phyloP scores from a whole-genome alignment of 2,888 invertebrate genomes.

The Aspidiotus rigidus region DNA sequence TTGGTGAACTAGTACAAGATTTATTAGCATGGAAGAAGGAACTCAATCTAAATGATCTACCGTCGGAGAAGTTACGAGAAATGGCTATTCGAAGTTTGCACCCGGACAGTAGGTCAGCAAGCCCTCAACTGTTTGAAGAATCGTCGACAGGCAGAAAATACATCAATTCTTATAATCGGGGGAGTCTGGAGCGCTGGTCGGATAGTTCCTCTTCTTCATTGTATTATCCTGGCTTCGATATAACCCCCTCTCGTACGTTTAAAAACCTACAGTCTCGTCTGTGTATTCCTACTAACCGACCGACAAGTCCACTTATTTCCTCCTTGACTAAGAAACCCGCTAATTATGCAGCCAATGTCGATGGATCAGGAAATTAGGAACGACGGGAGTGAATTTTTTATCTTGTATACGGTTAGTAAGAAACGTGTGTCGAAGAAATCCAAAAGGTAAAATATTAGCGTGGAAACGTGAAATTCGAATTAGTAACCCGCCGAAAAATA shows the following conservation, averaged over 20 bases:
- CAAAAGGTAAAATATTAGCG: too few species aligned
- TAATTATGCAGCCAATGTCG: too few species aligned
- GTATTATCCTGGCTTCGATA: conserved; percentile 43
- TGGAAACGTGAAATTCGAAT: too few species aligned
- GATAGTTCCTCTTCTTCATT: conserved; percentile 32
- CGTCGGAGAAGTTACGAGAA: conserved; percentile 52
- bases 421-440: too few species aligned
- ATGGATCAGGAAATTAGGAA: too few species aligned
- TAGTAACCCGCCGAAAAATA: too few species aligned
- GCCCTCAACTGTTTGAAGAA: conserved; percentile 4
- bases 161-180: conserved; percentile 8
- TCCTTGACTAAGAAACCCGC: not conserved
- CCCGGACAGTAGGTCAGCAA: conserved; percentile 44
- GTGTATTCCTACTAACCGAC: conserved; percentile 14
- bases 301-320: conserved; percentile 17
- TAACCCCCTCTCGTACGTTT: conserved; percentile 52
- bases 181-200: conserved; percentile 37
- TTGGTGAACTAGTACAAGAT: conserved; percentile 52
- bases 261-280: conserved; percentile 45
- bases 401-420: too few species aligned
- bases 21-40: conserved; percentile 50
- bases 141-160: not conserved
- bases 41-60: conserved; percentile 48
- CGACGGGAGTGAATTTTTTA: too few species aligned
- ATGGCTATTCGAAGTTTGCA: conserved; percentile 50